Percentiles rank a stretch among this genome's conserved stretches.
phyloP scores from a whole-genome alignment of 2,888 invertebrate genomes.

The Pachydiplax longipennis region DNA sequence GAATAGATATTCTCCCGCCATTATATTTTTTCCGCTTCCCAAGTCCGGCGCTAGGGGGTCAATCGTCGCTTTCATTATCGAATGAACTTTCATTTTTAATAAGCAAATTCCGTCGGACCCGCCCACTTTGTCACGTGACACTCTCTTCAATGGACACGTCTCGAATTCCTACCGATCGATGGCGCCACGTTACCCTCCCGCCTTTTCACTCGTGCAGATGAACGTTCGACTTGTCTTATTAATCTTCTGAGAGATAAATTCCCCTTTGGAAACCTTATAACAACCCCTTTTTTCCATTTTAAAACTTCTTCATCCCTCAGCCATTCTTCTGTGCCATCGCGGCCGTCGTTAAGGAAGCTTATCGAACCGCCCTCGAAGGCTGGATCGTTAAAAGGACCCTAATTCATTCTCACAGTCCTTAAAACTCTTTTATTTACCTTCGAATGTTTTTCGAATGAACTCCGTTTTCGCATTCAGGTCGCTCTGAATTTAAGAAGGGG shows the following conservation, averaged over 20 bases:
- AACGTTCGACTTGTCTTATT: neutral
- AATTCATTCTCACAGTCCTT: neutral
- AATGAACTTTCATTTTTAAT: neutral
- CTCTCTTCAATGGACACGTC: neutral
- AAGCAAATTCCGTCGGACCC: neutral
- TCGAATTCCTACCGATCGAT: neutral
- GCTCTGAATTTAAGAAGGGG: too few species aligned
- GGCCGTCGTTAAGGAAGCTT: neutral
- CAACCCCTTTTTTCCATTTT: neutral
- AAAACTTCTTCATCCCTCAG: neutral
- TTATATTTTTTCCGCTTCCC: neutral
- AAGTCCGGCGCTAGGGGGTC: neutral
- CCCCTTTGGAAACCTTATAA: neutral
- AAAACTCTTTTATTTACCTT: neutral
- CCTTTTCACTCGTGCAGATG: neutral
- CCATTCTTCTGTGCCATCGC: neutral
- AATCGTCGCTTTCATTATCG: neutral
- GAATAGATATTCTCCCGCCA: too few species aligned
- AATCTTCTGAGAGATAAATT: neutral
- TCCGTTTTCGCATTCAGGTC: too few species aligned
- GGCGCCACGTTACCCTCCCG: neutral
- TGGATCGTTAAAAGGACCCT: neutral
- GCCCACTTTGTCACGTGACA: neutral
- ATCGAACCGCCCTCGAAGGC: neutral
- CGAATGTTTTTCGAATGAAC: neutral